Conservation (phyloP, 2,888 invertebrate genomes). For the Eristalinus aeneus region DNA sequence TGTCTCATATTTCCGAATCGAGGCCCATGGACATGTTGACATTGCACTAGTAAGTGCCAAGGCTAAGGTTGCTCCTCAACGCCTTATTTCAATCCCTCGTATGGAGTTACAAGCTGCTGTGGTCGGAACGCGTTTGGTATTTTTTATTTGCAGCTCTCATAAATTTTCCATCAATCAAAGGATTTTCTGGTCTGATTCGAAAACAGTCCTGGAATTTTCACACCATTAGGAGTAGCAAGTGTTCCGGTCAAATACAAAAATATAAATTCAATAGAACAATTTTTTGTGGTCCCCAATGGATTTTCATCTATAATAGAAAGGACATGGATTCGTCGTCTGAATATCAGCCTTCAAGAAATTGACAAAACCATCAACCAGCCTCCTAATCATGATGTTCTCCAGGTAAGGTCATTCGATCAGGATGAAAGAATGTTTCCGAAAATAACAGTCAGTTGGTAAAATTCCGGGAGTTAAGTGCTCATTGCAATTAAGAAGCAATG, state of each 20-base stretch:
- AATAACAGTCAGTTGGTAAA: too few species aligned
- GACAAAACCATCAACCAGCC: too few species aligned
- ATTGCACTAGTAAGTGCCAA: conserved; percentile 24
- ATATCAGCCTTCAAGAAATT: too few species aligned
- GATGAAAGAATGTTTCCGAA: too few species aligned
- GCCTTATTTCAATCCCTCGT: not conserved
- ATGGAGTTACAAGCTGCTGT: conserved; percentile 18
- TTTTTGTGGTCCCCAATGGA: conserved; percentile 14
- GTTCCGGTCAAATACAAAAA: not conserved
- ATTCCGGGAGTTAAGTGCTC: too few species aligned
- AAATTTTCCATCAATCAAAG: conserved; percentile 1
- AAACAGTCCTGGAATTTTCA: conserved; percentile 19
- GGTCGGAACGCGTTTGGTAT: conserved; percentile 19
- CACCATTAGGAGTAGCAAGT: not conserved
- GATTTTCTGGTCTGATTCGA: conserved; percentile 41
- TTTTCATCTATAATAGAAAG: conserved; percentile 2
- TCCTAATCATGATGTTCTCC: too few species aligned
- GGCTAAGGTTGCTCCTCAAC: not conserved
- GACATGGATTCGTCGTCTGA: conserved; percentile 15
- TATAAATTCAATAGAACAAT: not conserved
- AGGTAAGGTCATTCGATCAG: too few species aligned
- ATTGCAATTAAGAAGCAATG: not conserved
- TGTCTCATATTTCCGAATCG: conserved; percentile 22
- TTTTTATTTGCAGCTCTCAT: not conserved
- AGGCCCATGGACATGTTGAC: conserved; percentile 21